Evolutionary conservation across 2,888 invertebrate genomes (phyloP).

Genomic region (Candidula unifasciata): DNA sequence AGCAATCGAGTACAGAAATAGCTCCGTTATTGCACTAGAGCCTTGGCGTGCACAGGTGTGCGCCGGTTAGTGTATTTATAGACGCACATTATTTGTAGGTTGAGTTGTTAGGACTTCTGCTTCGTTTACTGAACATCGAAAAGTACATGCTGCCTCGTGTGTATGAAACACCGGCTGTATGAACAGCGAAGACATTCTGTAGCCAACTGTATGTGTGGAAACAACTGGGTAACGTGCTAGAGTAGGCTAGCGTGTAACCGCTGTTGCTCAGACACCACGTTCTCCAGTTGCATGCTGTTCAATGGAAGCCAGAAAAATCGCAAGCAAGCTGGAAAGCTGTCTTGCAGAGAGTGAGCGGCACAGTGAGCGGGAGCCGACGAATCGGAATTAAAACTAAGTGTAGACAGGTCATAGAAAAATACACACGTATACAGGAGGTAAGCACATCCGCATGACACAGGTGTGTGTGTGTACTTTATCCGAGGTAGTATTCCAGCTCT

Average conservation of each 20-base stretch:
- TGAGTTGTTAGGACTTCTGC: constrained; percentile 3
- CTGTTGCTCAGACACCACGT: not conserved
- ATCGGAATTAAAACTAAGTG: constrained; percentile 3
- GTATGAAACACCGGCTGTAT: too few species aligned
- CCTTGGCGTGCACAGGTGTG: too few species aligned
- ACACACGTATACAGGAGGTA: not conserved
- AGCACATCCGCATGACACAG: not conserved
- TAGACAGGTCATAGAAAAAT: not conserved
- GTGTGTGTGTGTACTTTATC: too few species aligned
- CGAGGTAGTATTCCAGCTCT: not conserved
- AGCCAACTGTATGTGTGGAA: too few species aligned
- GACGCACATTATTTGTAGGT: not conserved
- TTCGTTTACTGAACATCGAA: not conserved
- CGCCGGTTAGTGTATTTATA: not conserved
- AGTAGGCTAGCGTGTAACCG: not conserved
- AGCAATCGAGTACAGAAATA: too few species aligned
- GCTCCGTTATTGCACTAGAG: too few species aligned
- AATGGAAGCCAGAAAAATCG: not conserved
- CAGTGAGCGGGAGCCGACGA: not conserved
- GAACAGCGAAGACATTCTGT: too few species aligned
- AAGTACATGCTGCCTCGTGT: not conserved
- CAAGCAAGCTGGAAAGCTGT: not conserved
- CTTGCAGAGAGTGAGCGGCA: not conserved
- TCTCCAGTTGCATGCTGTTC: not conserved
- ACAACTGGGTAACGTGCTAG: not conserved